Evolutionary conservation across 1,140 invertebrate genomes (phyloP), one percentile per base, ranked within the genome.

Genomic region (Euura lappo): DNA sequence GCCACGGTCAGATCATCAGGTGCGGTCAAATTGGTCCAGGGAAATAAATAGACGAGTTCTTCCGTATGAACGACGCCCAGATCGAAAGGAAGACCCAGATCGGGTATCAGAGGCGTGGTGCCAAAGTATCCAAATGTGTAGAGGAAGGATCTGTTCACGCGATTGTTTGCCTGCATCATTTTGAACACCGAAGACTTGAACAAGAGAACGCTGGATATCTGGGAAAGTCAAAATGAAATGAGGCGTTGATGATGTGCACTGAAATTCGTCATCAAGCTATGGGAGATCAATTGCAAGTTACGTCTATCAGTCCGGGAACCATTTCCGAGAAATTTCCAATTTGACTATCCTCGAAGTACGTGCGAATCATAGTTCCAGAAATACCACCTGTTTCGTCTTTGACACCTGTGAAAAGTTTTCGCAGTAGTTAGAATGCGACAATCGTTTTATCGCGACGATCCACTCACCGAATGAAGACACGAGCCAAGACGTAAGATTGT

Each of bases 111-210:
- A 60, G 13, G 8, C 51, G 13, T 3, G 51, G 3, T 60, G 13
- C 51, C 51, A 60, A 60, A 60, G 13, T 60, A 60, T 60, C 51
- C 51, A n/a, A 60, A 60, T 60, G 8, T 60, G 51, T 60, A 60
- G 51, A 60, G 51, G 51, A 11, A 60, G 10, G 51, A 60, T 60
- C 4, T 5, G 6, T 60, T 60, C 8, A 11, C 10, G 51, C 10
- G 51, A 60, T n/a, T 60, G 51, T 60, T 4, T 8, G 51, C 13
- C 51, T 60, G 51, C 8, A 60, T 8, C 51, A 60, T 60, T 60
- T 60, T 3, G 51, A 60, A 60, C 10, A 60, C 6, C 3, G 51
- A n/a, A 8, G 51, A 8, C 51, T 60, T 60, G 6, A 60, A 60
- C 51, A 6, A 8, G 51, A 60, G 13, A 3, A 60, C 51, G 13